Conservation (phyloP, 2,797 vertebrate genomes). For the Anolis apletophallus region DNA sequence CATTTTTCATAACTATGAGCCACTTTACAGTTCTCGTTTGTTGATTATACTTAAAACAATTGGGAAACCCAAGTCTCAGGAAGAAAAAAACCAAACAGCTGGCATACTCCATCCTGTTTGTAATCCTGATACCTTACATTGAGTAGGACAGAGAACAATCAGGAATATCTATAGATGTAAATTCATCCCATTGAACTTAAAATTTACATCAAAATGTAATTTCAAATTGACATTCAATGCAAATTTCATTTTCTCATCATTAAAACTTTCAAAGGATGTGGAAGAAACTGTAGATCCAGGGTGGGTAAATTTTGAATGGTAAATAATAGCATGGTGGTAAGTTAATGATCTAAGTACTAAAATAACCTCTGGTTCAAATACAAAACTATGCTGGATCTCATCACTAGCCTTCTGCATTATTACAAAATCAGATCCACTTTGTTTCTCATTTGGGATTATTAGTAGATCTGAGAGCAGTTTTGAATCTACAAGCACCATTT, state of each 20-base stretch:
- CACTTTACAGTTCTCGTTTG: conserved; percentile 64
- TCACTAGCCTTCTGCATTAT: too few relatives aligned
- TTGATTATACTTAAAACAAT: conserved; percentile 39
- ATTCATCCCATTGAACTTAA: neutral
- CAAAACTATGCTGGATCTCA: neutral
- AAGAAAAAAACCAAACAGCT: neutral
- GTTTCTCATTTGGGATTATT: conserved; percentile 33
- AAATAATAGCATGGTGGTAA: neutral
- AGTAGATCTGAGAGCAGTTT: neutral
- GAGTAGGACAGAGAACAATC: neutral
- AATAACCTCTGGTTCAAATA: neutral
- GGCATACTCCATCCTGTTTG: neutral
- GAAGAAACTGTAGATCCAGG: too few relatives aligned
- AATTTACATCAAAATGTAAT: neutral
- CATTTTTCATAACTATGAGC: conserved; percentile 55
- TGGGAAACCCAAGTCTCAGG: conserved; percentile 24
- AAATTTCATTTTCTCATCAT: neutral
- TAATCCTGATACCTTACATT: neutral
- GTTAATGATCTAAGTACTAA: neutral
- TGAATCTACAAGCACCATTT: conserved; percentile 58
- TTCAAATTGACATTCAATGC: neutral
- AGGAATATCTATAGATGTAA: neutral
- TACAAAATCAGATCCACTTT: too few relatives aligned
- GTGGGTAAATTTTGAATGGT: neutral
- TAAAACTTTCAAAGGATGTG: neutral